A percentile compares a stretch with the other conserved stretches of the same genome.
Evolutionary conservation across 2,113 vertebrate genomes (phyloP).

Genomic region (Carettochelys insculpta): DNA sequence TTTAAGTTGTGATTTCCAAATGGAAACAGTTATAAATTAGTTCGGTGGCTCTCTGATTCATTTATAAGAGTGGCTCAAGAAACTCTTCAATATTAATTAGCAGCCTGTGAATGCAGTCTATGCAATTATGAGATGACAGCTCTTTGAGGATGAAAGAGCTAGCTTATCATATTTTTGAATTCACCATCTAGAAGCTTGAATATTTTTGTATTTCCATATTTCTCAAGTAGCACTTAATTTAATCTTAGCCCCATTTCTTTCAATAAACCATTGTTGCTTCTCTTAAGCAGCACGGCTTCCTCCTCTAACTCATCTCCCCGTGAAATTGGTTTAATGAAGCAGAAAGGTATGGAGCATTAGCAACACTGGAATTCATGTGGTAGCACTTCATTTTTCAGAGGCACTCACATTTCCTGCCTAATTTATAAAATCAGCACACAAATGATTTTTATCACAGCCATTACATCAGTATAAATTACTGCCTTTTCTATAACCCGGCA

Average conservation of each 20-base stretch:
- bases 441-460: conserved; percentile 96
- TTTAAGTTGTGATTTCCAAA: conserved; percentile 72
- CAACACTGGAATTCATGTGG: conserved; percentile 97
- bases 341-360: conserved; percentile 99
- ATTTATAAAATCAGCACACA: conserved; percentile 96
- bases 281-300: conserved; percentile 93
- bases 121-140: conserved; percentile 78
- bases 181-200: conserved; percentile 79
- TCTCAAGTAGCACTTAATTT: conserved; percentile 99
- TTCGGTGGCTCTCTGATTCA: conserved; percentile 58
- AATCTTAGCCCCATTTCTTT: conserved; percentile 96
- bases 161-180: conserved; percentile 84
- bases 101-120: conserved; percentile 70
- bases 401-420: conserved; percentile 91
- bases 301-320: conserved; percentile 99
- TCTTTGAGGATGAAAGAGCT: conserved; percentile 78
- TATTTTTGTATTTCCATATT: conserved; percentile 89
- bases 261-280: conserved; percentile 97
- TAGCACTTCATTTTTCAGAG: conserved; percentile 92
- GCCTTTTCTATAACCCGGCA: conserved; percentile 83
- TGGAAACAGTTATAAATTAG: conserved; percentile 70
- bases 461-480: conserved; percentile 95
- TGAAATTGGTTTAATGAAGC: conserved; percentile 99
- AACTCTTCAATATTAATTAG: conserved; percentile 83
- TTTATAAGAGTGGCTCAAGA: conserved; percentile 69